Percentiles rank a stretch among this genome's conserved stretches.
phyloP scores from a whole-genome alignment of 2,113 vertebrate species.

The Caretta caretta region DNA sequence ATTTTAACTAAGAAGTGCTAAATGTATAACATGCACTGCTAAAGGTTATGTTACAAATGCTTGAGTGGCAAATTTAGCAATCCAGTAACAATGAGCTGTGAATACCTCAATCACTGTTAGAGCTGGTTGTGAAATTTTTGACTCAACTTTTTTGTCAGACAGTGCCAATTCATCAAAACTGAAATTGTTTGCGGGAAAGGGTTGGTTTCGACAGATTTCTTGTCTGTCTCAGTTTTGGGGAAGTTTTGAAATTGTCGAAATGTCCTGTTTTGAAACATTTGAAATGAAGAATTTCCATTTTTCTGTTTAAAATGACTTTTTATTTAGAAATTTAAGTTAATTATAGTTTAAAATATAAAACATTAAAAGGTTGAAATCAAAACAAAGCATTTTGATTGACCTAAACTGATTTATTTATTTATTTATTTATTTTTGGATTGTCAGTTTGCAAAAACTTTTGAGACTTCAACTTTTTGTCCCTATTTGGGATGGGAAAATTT shows the following conservation, averaged over 20 bases:
- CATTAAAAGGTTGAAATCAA: not conserved
- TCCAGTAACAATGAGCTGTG: not conserved
- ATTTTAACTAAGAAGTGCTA: no score
- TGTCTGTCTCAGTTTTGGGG: not conserved
- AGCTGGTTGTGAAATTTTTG: no score
- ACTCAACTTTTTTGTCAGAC: rapidly evolving
- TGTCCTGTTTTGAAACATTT: rapidly evolving
- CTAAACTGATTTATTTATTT: not conserved
- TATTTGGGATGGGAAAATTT: not conserved
- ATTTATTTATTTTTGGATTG: not conserved
- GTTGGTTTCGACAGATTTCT: rapidly evolving
- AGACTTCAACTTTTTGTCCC: not conserved
- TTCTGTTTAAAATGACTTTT: not conserved
- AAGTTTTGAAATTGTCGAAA: rapidly evolving
- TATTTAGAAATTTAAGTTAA: rapidly evolving
- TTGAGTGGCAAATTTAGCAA: rapidly evolving
- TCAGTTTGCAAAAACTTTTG: rapidly evolving
- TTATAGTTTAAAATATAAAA: rapidly evolving
- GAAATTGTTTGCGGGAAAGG: not conserved
- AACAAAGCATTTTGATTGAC: rapidly evolving
- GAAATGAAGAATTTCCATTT: not conserved
- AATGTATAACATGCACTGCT: rapidly evolving
- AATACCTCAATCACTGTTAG: not conserved
- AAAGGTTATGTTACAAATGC: rapidly evolving
- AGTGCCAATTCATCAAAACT: rapidly evolving